Evolutionary conservation across 2,113 vertebrate genomes (phyloP).

Genomic region (Toxotes chatareus): DNA sequence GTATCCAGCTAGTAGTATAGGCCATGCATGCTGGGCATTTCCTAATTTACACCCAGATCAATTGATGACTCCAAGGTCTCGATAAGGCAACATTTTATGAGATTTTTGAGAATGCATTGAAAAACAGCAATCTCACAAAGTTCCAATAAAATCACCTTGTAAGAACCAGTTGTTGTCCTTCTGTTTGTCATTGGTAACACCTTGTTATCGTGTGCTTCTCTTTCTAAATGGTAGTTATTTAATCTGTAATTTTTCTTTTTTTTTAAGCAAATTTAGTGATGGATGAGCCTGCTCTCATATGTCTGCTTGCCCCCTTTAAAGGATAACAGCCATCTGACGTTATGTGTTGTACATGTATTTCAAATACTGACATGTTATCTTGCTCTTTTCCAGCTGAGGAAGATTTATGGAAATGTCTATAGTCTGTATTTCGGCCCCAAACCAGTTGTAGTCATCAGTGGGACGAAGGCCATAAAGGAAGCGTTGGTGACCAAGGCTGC

Average conservation of each 20-base stretch:
- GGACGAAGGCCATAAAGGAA: constrained; percentile 74
- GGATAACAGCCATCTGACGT: neutral
- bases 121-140: too few relatives aligned
- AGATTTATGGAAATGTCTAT: constrained; percentile 79
- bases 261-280: neutral
- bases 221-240: too few relatives aligned
- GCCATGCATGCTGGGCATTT: too few relatives aligned
- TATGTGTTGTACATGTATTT: neutral
- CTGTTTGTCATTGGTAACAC: too few relatives aligned
- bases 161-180: too few relatives aligned
- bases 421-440: constrained; percentile 74
- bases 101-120: neutral
- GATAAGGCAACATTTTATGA: neutral
- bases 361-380: neutral
- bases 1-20: neutral
- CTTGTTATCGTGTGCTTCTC: too few relatives aligned
- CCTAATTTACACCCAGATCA: too few relatives aligned
- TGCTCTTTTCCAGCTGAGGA: constrained; percentile 66
- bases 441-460: constrained; percentile 72
- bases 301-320: neutral
- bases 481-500: constrained; percentile 71
- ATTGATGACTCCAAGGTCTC: too few relatives aligned
- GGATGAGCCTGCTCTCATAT: too few relatives aligned
- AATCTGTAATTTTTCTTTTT: neutral
- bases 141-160: too few relatives aligned